Evolutionary conservation across 2,888 invertebrate species (phyloP).

Genomic region (Tiliacea aurago): DNA sequence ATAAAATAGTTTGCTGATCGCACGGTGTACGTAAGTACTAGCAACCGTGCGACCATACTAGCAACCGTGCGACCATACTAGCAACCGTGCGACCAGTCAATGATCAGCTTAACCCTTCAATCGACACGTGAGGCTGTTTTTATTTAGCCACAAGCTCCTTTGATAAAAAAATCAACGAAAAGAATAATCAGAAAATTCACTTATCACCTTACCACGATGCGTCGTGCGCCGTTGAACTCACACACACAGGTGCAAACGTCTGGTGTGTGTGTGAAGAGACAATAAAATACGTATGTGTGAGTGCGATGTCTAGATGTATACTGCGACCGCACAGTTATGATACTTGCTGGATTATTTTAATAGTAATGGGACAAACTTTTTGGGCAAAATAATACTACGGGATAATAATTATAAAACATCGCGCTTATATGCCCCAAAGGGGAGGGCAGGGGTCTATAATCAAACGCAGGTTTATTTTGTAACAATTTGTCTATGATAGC

Average conservation of each 20-base stretch:
- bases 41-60: no score
- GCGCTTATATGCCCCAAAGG: neutral
- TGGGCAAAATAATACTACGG: constrained; percentile 26
- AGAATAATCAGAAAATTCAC: constrained; percentile 72
- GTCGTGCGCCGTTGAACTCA: constrained; percentile 79
- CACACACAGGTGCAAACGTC: constrained; percentile 70
- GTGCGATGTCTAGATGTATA: constrained; percentile 73
- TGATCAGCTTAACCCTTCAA: neutral
- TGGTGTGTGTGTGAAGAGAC: constrained; percentile 75
- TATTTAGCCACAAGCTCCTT: neutral
- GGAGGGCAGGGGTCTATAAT: neutral
- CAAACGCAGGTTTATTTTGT: neutral
- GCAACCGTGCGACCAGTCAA: no score
- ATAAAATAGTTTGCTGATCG: no score
- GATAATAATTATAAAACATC: constrained; percentile 18
- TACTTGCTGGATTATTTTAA: constrained; percentile 66
- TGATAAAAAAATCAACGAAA: constrained; percentile 21
- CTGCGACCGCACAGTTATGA: constrained; percentile 68
- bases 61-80: no score
- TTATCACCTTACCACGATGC: constrained; percentile 71
- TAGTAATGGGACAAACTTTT: constrained; percentile 44
- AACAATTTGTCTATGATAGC: neutral
- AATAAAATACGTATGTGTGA: constrained; percentile 75
- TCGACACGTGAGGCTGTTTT: neutral
- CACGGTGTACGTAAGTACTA: no score